Base-by-base conservation (phyloP, 2,113 vertebrate genomes). In the Nicator chloris region DNA sequence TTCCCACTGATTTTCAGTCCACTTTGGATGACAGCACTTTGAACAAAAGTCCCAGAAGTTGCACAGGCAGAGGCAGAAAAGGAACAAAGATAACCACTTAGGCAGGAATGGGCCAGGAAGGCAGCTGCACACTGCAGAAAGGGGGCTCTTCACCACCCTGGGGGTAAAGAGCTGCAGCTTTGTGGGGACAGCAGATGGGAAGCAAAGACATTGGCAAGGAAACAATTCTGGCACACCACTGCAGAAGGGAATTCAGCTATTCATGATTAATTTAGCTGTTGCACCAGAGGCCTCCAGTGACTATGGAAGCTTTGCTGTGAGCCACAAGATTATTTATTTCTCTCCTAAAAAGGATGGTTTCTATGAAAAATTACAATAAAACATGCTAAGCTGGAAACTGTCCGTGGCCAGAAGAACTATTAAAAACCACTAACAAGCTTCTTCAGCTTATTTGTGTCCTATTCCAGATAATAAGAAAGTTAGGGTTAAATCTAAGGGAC, bases 181-280 rank as follows among this genome's bases (percentile, higher is more conserved):
- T 19, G 0, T 60, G 59, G 64, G 50, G 87, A 71, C 49, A 42
- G 89, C 49, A 92, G 60, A 93, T 69, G 35, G 79, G 15, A 93
- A 94, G 90, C 51, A 73, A 92, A 92, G 66, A 42, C 37, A 77
- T 17, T 94, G 94, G 87, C 90, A 83, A 81, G 78, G 88, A 96
- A 94, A 95, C 9, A 23, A 70, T 83, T 78, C 88, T 86, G 93
- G 80, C 86, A 66, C 54, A 68, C 50, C 76, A 68, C 80, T 78
- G 37, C 87, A 94, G 44, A 63, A 94, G 33, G 77, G 64, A 95
- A 71, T 86, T 94, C 78, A 96, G 93, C 63, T 95, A 91, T 95
- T 90, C 1, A 6, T 69, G 86, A 95, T 84, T 94, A 81, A 94
- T 94, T 83, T 70, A 86, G 79, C 69, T 90, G 40, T 95, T 96